phyloP scores from a whole-genome alignment of 1,140 invertebrate species.

The Pararge aegeria region DNA sequence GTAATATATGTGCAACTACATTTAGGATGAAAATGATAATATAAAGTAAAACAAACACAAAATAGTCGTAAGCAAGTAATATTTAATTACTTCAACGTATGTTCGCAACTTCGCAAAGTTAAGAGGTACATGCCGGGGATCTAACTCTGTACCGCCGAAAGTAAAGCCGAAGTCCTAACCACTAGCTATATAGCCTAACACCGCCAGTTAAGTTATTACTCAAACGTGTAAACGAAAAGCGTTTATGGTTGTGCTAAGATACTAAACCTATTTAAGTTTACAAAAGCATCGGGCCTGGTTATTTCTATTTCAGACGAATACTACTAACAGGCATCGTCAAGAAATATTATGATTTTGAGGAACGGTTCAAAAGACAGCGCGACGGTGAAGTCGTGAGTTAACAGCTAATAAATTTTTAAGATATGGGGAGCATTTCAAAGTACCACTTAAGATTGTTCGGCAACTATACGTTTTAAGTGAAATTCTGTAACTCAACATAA shows the following conservation, averaged over 20 bases:
- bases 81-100: too few relatives aligned
- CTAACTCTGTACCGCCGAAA: too few relatives aligned
- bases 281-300: neutral
- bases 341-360: conserved; percentile 41
- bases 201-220: too few relatives aligned
- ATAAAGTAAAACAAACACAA: too few relatives aligned
- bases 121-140: too few relatives aligned
- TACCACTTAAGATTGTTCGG: conserved; percentile 33
- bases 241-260: neutral
- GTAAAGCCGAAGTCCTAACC: too few relatives aligned
- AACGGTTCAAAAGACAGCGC: conserved; percentile 44
- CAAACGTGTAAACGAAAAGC: too few relatives aligned
- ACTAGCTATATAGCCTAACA: too few relatives aligned
- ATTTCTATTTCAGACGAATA: neutral
- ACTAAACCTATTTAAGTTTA: neutral
- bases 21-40: too few relatives aligned
- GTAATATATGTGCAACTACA: too few relatives aligned
- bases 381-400: conserved; percentile 44
- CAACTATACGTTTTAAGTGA: conserved; percentile 16
- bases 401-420: conserved; percentile 60
- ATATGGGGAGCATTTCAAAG: conserved; percentile 44
- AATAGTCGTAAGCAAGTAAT: too few relatives aligned
- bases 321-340: neutral
- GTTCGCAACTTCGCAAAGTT: too few relatives aligned
- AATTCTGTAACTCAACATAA: conserved; percentile 5